phyloP scores from a whole-genome alignment of 2,113 vertebrate species.

The Bos indicus region DNA sequence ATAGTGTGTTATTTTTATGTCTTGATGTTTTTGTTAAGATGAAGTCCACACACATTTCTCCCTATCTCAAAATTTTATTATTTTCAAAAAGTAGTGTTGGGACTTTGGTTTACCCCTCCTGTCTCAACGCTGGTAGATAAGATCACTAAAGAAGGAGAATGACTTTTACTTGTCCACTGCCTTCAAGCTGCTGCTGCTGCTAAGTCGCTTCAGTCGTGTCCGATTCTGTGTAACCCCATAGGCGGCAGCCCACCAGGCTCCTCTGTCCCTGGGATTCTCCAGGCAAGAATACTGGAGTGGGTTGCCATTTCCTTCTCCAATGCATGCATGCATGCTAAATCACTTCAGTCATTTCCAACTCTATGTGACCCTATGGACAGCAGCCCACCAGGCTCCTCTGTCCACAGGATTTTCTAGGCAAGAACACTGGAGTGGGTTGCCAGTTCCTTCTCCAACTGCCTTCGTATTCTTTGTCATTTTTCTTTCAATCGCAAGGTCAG shows the following conservation, averaged over 20 bases:
- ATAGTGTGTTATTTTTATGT: not conserved
- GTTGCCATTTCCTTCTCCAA: not conserved
- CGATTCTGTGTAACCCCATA: not conserved
- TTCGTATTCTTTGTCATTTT: not conserved
- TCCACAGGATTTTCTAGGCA: not conserved
- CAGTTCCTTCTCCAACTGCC: not conserved
- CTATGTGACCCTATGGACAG: not conserved
- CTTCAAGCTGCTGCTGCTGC: not conserved
- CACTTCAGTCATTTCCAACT: too few relatives aligned
- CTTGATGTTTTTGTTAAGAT: not conserved
- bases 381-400: not conserved
- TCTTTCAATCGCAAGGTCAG: rapidly evolving
- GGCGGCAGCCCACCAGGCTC: not conserved
- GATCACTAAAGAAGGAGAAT: not conserved
- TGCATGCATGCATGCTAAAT: not conserved
- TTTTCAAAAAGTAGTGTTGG: not conserved
- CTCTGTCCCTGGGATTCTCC: not conserved
- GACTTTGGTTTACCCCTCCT: not conserved
- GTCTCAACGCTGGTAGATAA: not conserved
- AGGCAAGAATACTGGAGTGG: not conserved
- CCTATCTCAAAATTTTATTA: not conserved
- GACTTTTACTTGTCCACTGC: not conserved
- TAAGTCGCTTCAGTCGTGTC: not conserved
- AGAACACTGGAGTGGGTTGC: not conserved
- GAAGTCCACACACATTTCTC: not conserved